phyloP scores from a whole-genome alignment of 1,140 invertebrate genomes.

The Tigriopus japonicus region DNA sequence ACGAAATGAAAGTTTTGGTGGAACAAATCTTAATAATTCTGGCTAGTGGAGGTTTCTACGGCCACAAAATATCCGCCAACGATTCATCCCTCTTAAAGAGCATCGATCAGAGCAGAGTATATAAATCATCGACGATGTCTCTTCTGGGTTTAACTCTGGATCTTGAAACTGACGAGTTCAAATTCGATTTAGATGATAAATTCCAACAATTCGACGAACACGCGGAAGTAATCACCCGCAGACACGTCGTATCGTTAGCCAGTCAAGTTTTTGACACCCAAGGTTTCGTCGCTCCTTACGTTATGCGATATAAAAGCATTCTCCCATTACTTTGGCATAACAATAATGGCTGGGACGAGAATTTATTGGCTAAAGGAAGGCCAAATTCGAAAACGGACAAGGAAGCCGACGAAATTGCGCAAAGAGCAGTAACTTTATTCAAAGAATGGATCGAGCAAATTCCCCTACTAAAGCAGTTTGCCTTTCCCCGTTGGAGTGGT shows the following conservation, averaged over 20 bases:
- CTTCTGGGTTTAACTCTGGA: background rate
- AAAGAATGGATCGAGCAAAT: slow-evolving; percentile 2
- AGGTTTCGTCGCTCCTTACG: background rate
- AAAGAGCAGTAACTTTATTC: background rate
- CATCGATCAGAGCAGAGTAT: background rate
- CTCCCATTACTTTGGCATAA: background rate
- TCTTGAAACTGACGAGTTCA: background rate
- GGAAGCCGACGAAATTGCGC: background rate
- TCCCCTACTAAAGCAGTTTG: background rate
- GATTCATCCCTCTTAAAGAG: background rate
- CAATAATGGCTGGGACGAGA: background rate
- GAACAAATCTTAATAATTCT: background rate
- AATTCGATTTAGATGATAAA: slow-evolving; percentile 2
- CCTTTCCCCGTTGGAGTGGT: background rate
- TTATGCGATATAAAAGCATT: background rate
- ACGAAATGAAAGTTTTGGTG: background rate
- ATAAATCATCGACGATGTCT: background rate
- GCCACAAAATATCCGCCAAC: background rate
- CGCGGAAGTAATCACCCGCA: background rate
- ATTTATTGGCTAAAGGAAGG: background rate
- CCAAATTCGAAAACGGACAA: background rate
- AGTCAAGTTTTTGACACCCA: slow-evolving; percentile 7
- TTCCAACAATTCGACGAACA: background rate
- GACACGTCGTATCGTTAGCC: background rate
- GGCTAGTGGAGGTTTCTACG: background rate